These are phyloP conservation scores for Capreolus pygargus DNA, from an alignment of 2,113 vertebrate species.

Conservation along the genomic window DNA sequence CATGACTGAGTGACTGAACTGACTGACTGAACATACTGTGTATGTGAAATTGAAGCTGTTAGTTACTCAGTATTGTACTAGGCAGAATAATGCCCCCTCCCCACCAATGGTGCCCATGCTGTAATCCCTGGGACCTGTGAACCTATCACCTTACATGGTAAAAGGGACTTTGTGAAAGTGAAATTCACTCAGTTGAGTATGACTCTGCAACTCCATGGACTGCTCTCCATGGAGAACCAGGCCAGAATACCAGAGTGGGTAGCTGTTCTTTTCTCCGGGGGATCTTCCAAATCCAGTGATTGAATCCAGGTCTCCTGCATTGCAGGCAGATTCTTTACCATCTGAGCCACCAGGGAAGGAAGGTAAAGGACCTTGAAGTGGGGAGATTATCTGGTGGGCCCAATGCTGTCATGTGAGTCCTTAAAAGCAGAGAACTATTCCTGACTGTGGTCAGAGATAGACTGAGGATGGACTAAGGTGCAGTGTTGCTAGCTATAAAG, in stretches of 20 bases:
- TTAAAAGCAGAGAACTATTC: background rate
- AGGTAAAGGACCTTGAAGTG: background rate
- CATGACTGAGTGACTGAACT: fast-evolving
- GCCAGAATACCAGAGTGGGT: background rate
- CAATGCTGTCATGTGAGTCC: background rate
- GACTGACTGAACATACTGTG: background rate
- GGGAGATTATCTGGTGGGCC: background rate
- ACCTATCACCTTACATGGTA: background rate
- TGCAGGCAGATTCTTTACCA: background rate
- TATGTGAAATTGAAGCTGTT: background rate
- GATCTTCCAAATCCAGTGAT: background rate
- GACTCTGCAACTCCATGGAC: background rate
- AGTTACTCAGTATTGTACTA: background rate
- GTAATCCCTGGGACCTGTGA: background rate
- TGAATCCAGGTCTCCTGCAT: background rate
- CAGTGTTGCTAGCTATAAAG: background rate
- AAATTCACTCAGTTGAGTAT: background rate
- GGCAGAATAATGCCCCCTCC: background rate
- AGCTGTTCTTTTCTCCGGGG: background rate
- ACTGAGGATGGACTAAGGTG: background rate
- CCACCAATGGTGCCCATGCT: background rate
- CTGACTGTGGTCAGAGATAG: background rate
- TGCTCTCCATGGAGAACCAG: too few species aligned
- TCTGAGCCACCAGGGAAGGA: background rate
- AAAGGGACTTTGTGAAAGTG: background rate